Conservation (phyloP, 2,888 invertebrate genomes). For the Diplolepis rosae region DNA sequence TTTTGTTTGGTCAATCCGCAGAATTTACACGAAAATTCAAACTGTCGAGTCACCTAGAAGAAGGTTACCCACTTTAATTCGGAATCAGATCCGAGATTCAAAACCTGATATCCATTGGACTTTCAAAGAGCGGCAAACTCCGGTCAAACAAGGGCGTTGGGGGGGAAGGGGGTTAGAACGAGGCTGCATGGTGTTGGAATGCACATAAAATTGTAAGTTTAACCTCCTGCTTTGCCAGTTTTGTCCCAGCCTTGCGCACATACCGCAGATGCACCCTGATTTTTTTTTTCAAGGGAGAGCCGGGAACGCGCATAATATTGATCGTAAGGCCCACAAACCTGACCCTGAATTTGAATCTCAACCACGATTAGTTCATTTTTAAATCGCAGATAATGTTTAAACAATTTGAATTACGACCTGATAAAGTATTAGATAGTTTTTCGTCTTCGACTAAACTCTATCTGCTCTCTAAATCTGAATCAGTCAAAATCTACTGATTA, state of each 20-base stretch:
- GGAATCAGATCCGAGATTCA: constrained; percentile 60
- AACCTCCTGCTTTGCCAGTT: constrained; percentile 48
- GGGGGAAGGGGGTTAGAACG: constrained; percentile 45
- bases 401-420: too few relatives aligned
- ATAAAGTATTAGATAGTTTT: too few relatives aligned
- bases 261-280: constrained; percentile 37
- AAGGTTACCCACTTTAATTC: constrained; percentile 61
- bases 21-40: constrained; percentile 15
- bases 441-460: too few relatives aligned
- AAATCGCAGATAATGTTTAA: too few relatives aligned
- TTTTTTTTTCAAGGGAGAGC: constrained; percentile 28
- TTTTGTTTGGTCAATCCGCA: constrained; percentile 18
- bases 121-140: constrained; percentile 37
- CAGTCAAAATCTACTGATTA: too few relatives aligned
- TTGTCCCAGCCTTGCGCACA: constrained; percentile 36
- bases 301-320: not conserved
- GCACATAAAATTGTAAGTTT: constrained; percentile 64
- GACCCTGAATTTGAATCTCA: not conserved
- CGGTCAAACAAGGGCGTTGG: constrained; percentile 42
- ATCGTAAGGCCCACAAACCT: not conserved
- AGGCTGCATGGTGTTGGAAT: constrained; percentile 57
- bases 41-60: constrained; percentile 40
- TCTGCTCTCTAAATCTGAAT: too few relatives aligned
- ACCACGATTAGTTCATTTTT: too few relatives aligned
- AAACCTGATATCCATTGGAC: constrained; percentile 63